Evolutionary conservation across 2,113 vertebrate genomes (phyloP).

Genomic region (Rhinogobius similis): DNA sequence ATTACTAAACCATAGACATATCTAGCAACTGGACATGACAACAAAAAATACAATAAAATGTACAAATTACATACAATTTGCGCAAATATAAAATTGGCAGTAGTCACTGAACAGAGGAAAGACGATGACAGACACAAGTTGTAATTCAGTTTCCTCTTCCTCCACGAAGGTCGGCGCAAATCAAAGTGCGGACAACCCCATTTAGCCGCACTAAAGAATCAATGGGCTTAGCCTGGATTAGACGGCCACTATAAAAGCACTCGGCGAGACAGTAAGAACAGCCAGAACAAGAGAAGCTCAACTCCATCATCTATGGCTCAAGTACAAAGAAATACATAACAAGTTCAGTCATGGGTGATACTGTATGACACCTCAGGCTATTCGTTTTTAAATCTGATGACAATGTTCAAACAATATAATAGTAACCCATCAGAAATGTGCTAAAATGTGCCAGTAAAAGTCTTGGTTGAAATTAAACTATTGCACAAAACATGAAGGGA

Average conservation of each 20-base stretch:
- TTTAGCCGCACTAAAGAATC: conserved; percentile 36
- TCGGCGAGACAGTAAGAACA: conserved; percentile 17
- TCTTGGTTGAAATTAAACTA: too few species aligned
- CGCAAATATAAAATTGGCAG: conserved; percentile 6
- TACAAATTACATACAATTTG: not conserved
- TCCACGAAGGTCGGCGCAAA: conserved; percentile 36
- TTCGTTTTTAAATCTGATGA: too few species aligned
- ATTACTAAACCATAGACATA: not conserved
- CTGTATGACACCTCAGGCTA: not conserved
- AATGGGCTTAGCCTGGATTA: conserved; percentile 44
- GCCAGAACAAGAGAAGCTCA: conserved; percentile 14
- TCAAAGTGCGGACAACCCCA: conserved; percentile 33
- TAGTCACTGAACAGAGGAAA: not conserved
- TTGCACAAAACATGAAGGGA: too few species aligned
- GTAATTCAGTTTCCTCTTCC: conserved; percentile 34
- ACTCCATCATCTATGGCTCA: conserved; percentile 29
- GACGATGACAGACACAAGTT: not conserved
- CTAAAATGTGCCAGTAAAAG: too few species aligned
- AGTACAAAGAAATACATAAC: conserved; percentile 21
- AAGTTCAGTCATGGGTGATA: not conserved
- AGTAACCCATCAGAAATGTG: too few species aligned
- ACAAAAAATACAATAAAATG: not conserved
- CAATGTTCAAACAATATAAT: too few species aligned
- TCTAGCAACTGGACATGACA: not conserved
- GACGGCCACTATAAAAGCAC: conserved; percentile 30